Evolutionary conservation across 1,140 invertebrate genomes (phyloP).

Genomic region (Orchesella cincta): DNA sequence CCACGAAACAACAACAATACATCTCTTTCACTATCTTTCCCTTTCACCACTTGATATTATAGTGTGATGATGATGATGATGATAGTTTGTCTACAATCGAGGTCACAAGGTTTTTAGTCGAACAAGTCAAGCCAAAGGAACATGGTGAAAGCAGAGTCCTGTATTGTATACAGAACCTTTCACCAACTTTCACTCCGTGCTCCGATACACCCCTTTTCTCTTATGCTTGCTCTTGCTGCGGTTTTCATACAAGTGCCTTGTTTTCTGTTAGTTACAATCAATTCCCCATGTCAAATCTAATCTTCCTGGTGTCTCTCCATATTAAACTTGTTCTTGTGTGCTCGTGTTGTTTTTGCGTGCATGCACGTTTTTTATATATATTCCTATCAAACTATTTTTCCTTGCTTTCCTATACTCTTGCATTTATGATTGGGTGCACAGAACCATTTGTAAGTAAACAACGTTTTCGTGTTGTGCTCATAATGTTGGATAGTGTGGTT

Average conservation of each 20-base stretch:
- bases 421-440: no score
- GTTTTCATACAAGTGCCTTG: background rate
- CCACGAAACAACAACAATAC: background rate
- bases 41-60: background rate
- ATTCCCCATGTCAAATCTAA: slow-evolving; percentile 17
- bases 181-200: background rate
- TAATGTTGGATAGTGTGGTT: no score
- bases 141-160: slow-evolving; percentile 4
- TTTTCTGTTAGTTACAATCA: slow-evolving; percentile 10
- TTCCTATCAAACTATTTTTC: no score
- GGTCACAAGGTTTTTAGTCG: slow-evolving; percentile 7
- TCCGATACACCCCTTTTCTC: background rate
- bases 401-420: no score
- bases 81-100: background rate
- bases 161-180: background rate
- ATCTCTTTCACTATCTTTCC: background rate
- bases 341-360: no score
- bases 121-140: background rate
- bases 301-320: background rate
- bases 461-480: no score
- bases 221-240: background rate
- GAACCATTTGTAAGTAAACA: no score
- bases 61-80: background rate
- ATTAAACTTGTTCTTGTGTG: no score
- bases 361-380: no score